Base-by-base conservation (phyloP, 37 sponge, comb jelly and placozoan species). In the Haliclona indistincta region DNA sequence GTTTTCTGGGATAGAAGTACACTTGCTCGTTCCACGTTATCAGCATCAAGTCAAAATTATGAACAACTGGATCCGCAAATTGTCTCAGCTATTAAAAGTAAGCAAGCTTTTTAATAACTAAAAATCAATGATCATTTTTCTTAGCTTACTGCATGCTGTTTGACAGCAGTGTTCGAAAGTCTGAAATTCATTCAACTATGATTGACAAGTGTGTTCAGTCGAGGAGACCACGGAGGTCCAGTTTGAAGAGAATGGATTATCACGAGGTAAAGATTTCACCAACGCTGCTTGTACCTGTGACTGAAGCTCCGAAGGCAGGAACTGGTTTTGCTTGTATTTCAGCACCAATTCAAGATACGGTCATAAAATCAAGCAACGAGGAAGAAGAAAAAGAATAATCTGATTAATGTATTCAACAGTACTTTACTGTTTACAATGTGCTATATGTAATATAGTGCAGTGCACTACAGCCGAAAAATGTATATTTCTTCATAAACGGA, bases 191-290 rank as follows among this genome's bases (percentile, higher is more conserved):
- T 33, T 78, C 85, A 43, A 71, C 78, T 19, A 85, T 78, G 79
- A 77, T 76, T 0, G 84, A 83, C 71, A 83, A 83, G 71, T 83
- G 84, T 63, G 75, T 76, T 42, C 84, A 83, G 64, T 76, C 84
- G 19, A 29, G 84, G 34, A 75, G 84, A 20, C 60, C 60, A n/a
- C 11, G 60, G n/a, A 58, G 60, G 60, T 58, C 60, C 7, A 25
- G 26, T 6, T 20, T 58, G 6, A 58, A 58, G 28, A 20, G 13
- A 17, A 17, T 15, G 15, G 51, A 47, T 17, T 47, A 47, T 15
- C 51, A 47, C 15, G 51, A 47, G 51, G 51, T 47, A 47, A 10
- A 47, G 10, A 47, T 47, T 17, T 47, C 51, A 47, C 51, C 51
- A 47, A 47, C 51, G 15, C 15, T 47, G 15, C 15, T 47, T 17